phyloP scores from a whole-genome alignment of 2,797 vertebrate species.

The Mormyrops boulengeri region DNA sequence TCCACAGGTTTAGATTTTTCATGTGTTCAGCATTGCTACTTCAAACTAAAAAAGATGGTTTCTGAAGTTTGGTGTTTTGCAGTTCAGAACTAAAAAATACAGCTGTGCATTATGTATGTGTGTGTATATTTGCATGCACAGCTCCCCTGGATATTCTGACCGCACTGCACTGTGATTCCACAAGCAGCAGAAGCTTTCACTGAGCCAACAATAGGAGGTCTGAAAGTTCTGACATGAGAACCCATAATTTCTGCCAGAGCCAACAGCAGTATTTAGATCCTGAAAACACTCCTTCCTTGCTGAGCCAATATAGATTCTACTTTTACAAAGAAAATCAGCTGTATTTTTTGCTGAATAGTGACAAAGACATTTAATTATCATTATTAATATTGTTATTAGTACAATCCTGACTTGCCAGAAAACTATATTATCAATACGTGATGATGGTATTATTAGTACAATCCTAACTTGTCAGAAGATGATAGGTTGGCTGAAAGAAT shows the following conservation, averaged over 20 bases:
- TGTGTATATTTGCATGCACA: not conserved
- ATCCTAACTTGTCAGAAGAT: not conserved
- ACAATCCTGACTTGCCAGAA: not conserved
- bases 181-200: not conserved
- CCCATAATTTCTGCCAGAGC: not conserved
- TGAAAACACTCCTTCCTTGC: slow-evolving; percentile 3
- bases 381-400: not conserved
- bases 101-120: not conserved
- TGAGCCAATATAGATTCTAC: slow-evolving; percentile 25
- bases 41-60: not conserved
- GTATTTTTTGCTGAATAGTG: slow-evolving; percentile 28
- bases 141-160: not conserved
- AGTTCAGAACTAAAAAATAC: not conserved
- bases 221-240: not conserved
- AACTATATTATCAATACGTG: not conserved
- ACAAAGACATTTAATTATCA: not conserved
- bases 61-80: not conserved
- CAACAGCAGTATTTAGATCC: not conserved
- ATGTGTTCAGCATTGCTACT: not conserved
- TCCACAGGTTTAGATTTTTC: not conserved
- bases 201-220: not conserved
- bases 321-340: slow-evolving; percentile 26
- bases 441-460: not conserved
- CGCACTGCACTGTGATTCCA: not conserved
- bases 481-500: not conserved